A percentile compares a stretch with the other conserved stretches of the same genome.
These are phyloP conservation scores for Azorinus chamasolen DNA, from an alignment of 2,888 invertebrate genomes.

Conservation along the genomic window DNA sequence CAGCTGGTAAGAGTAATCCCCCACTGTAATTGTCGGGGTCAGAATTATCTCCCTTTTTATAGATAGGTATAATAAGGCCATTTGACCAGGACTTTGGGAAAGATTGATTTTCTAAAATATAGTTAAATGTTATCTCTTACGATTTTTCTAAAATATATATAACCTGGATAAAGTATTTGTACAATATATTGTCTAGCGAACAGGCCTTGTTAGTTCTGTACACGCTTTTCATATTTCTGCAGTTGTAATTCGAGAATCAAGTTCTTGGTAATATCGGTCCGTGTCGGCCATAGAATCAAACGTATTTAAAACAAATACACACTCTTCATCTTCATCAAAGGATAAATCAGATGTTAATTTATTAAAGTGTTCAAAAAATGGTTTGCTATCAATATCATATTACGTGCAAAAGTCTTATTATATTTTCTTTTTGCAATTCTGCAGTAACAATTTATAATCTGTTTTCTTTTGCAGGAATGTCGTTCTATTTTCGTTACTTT, in stretches of 20 bases:
- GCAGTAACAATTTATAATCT: neutral
- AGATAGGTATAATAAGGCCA: constrained; percentile 48
- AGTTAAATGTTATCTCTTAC: constrained; percentile 27
- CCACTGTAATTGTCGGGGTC: no score
- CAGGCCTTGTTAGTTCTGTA: constrained; percentile 34
- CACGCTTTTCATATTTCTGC: constrained; percentile 11
- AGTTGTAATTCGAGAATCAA: constrained; percentile 3
- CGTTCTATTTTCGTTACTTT: no score
- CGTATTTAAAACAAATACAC: neutral
- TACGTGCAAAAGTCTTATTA: neutral
- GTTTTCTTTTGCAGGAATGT: no score
- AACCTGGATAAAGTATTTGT: constrained; percentile 42
- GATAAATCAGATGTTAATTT: neutral
- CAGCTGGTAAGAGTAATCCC: no score
- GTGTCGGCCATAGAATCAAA: neutral
- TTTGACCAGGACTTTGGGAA: constrained; percentile 43
- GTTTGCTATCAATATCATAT: constrained; percentile 8
- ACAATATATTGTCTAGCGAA: constrained; percentile 35
- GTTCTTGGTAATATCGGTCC: neutral
- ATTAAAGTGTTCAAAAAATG: constrained; percentile 20
- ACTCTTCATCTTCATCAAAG: neutral
- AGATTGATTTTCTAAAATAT: constrained; percentile 19
- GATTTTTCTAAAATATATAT: constrained; percentile 16
- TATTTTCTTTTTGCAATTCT: neutral
- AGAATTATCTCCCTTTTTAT: no score